Evolutionary conservation across 35 echinoderm and acorn worm species (phyloP), one percentile per base, ranked within the genome.

Genomic region (Diadema setosum): DNA sequence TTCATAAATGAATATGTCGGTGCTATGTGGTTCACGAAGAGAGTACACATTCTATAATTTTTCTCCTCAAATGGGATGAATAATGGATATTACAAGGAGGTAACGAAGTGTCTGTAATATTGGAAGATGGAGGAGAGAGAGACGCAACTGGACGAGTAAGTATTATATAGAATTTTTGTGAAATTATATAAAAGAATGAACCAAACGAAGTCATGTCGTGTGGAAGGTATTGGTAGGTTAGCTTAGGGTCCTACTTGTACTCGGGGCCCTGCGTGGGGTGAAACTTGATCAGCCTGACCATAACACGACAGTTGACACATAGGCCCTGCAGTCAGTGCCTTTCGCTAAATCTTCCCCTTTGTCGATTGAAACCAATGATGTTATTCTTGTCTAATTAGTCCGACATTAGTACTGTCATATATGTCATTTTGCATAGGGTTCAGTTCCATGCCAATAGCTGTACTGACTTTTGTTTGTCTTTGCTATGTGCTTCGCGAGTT

Each of bases 101-200:
- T 65, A 65, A 86, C 58, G 58, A 86, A 60, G 20, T 31, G 61
- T n/a, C 33, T 59, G 34, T 17, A 65, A 86, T 86, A 64, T 21
- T 23, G 83, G 64, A 90, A 76, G 89, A 92, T 91, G 89, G 94
- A 96, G 86, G 86, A 96, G 85, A 96, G 87, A 84, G 91, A 93
- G 23, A 89, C 78, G 49, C 84, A 69, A 56, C 55, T 96, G 70
- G 90, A 96, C 58, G 94, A 89, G 94, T 96, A 75, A 96, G 94
- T 96, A 80, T 96, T 88, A 0, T 40, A 43, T 18, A 64, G 29
- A 90, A 46, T 44, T 84, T 69, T 40, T 42, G 31, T 18, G 27
- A 55, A 87, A 49, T 74, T 57, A 61, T 78, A 2, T 43, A n/a
- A 41, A 5, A 78, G 73, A 73, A 73, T 32, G 73, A 42, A 33